Conservation (phyloP, 1,140 invertebrate genomes). For the Antheraea pernyi region DNA sequence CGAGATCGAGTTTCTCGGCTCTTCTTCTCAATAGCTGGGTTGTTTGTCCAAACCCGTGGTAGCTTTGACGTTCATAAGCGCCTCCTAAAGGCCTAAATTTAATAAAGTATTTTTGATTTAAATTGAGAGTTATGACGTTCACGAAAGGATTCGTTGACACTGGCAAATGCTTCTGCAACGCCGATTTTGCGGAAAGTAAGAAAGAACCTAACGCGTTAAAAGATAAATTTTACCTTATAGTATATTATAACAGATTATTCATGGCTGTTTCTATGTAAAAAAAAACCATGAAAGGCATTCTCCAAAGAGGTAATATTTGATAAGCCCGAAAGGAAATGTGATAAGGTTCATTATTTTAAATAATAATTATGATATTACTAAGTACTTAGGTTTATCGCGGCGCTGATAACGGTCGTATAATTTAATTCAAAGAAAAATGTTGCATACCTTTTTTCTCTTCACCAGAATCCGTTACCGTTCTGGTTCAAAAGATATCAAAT, state of each 20-base stretch:
- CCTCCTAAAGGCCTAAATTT: no score
- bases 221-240: no score
- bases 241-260: background rate
- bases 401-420: background rate
- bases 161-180: no score
- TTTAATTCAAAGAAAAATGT: slow-evolving; percentile 1
- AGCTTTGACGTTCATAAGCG: no score
- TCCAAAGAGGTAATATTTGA: background rate
- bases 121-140: no score
- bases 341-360: background rate
- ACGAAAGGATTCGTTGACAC: no score
- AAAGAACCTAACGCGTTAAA: no score
- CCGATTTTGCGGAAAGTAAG: no score
- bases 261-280: background rate
- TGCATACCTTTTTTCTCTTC: background rate
- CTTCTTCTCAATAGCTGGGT: no score
- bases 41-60: no score
- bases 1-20: no score
- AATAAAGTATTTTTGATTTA: no score
- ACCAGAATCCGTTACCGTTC: background rate
- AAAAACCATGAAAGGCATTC: background rate
- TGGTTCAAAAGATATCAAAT: background rate
- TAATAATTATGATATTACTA: slow-evolving; percentile 2
- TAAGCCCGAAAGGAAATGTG: background rate
- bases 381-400: background rate